Evolutionary conservation across 2,113 vertebrate genomes (phyloP).

Genomic region (Rhinolophus ferrumequinum): DNA sequence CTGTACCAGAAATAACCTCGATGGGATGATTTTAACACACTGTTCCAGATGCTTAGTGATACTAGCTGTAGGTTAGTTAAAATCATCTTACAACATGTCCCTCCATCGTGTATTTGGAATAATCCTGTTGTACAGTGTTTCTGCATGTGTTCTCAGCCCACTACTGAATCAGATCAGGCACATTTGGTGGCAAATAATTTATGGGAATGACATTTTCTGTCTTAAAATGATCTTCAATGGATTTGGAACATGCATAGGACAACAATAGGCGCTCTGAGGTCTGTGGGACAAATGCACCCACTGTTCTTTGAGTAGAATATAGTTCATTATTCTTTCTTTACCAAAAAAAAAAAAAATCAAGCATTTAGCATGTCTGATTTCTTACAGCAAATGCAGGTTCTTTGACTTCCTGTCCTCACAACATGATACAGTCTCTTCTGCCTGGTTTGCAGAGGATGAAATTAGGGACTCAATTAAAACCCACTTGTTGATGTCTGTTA

Average conservation of each 20-base stretch:
- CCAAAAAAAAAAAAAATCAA: background rate
- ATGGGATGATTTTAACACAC: background rate
- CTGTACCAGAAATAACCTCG: background rate
- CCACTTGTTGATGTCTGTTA: no score
- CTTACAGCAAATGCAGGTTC: background rate
- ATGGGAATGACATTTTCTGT: background rate
- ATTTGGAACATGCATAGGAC: background rate
- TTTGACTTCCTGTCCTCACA: background rate
- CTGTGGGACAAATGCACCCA: background rate
- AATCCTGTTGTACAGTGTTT: background rate
- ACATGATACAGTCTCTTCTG: background rate
- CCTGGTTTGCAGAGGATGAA: background rate
- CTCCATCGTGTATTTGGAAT: background rate
- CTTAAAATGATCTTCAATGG: background rate
- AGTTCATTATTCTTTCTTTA: background rate
- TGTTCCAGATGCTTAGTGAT: background rate
- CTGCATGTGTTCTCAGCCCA: background rate
- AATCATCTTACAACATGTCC: background rate
- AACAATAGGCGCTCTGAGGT: background rate
- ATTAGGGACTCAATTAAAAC: background rate
- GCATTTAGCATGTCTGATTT: background rate
- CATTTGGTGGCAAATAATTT: background rate
- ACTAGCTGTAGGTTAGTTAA: background rate
- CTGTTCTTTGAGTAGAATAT: background rate
- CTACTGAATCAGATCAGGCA: background rate